A percentile compares a stretch with the other conserved stretches of the same genome.
Evolutionary conservation across 2,888 invertebrate genomes (phyloP).

Genomic region (Germaria angustata): DNA sequence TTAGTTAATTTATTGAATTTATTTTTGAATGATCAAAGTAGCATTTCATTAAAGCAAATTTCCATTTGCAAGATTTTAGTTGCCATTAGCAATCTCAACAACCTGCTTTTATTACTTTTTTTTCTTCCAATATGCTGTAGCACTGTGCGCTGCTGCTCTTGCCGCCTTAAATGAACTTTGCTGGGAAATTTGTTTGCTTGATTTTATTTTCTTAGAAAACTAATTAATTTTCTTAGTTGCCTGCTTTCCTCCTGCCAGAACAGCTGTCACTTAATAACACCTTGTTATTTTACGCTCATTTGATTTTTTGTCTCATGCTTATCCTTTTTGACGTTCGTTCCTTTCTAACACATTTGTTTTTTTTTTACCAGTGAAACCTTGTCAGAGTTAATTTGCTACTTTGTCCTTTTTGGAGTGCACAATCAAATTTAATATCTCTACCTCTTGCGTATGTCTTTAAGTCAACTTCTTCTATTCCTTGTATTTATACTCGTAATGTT

Average conservation of each 20-base stretch:
- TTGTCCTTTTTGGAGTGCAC: not conserved
- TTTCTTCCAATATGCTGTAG: not conserved
- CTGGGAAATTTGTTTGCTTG: not conserved
- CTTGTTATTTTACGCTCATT: constrained; percentile 27
- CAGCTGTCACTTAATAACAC: constrained; percentile 24
- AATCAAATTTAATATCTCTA: not conserved
- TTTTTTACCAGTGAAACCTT: not conserved
- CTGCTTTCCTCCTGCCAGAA: not conserved
- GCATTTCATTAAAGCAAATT: not conserved
- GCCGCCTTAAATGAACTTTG: not conserved
- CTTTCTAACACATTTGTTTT: no score
- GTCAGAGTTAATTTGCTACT: not conserved
- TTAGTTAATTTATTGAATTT: no score
- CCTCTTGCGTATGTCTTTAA: no score
- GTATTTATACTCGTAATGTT: constrained; percentile 14
- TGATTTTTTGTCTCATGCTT: not conserved
- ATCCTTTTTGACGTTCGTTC: not conserved
- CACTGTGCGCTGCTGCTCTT: no score
- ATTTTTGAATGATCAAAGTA: no score
- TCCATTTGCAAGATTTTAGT: not conserved
- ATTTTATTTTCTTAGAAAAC: not conserved
- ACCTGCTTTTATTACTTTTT: not conserved
- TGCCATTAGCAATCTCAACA: not conserved
- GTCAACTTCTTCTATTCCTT: not conserved
- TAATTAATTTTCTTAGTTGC: constrained; percentile 3